Percentiles rank a stretch among this genome's conserved stretches.
phyloP scores from a whole-genome alignment of 2,888 invertebrate species.

The Capitulum mitella region DNA sequence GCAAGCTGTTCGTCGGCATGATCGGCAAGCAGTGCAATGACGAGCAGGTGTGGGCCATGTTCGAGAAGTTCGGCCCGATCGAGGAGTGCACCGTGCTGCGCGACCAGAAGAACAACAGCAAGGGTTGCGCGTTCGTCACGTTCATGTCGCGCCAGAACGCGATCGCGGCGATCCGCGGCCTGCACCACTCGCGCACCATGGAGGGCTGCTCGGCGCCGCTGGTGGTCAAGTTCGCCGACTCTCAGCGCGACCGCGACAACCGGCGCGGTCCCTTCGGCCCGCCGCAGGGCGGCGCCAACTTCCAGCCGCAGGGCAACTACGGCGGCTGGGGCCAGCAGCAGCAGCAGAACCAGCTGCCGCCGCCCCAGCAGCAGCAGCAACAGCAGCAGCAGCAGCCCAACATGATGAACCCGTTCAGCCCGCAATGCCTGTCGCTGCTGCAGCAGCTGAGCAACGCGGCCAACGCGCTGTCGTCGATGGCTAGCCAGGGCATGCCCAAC shows the following conservation, averaged over 20 bases:
- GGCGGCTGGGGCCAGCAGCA: neutral
- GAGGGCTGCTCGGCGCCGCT: slow-evolving; percentile 98
- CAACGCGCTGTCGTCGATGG: neutral
- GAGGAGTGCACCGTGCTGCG: slow-evolving; percentile 97
- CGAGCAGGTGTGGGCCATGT: slow-evolving; percentile 86
- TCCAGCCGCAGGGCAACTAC: neutral
- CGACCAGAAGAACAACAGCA: slow-evolving; percentile 89
- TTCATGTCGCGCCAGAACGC: slow-evolving; percentile 96
- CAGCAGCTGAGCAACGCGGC: slow-evolving; percentile 38
- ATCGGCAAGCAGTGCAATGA: slow-evolving; percentile 91
- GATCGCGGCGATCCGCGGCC: slow-evolving; percentile 90
- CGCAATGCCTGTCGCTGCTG: slow-evolving; percentile 52
- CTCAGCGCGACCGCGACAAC: slow-evolving; percentile 96
- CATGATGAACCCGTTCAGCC: slow-evolving; percentile 54
- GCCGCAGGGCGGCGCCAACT: slow-evolving; percentile 49
- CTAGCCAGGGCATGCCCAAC: neutral
- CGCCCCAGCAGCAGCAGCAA: neutral
- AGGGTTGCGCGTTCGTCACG: slow-evolving; percentile 99
- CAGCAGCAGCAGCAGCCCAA: slow-evolving; percentile 44
- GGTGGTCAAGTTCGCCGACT: slow-evolving; percentile 98
- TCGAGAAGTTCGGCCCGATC: slow-evolving; percentile 86
- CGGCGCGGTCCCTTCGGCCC: slow-evolving; percentile 91
- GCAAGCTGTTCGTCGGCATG: slow-evolving; percentile 98
- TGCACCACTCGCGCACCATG: slow-evolving; percentile 99
- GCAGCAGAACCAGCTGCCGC: neutral